Conservation (phyloP, 2,797 vertebrate genomes). For the Hippoglossus hippoglossus region DNA sequence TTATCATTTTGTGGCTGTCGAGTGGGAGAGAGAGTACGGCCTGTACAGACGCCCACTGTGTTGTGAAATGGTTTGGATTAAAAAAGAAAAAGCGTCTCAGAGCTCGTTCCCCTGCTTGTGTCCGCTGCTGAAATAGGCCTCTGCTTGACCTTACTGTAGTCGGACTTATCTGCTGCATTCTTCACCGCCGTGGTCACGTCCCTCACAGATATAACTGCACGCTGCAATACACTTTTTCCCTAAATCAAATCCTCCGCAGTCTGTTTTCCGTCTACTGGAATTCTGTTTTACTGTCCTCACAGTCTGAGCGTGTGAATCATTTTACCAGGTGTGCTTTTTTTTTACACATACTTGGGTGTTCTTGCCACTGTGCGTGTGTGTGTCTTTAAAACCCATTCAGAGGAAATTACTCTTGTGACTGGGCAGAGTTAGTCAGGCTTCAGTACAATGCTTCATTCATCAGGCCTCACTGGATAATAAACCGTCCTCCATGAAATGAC, state of each 20-base stretch:
- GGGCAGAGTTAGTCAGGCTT: neutral
- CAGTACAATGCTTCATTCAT: slow-evolving; percentile 8
- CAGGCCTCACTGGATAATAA: slow-evolving; percentile 15
- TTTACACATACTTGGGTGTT: slow-evolving; percentile 3
- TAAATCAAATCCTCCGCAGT: slow-evolving; percentile 14
- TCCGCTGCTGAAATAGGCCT: slow-evolving; percentile 40
- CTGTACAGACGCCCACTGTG: slow-evolving; percentile 8
- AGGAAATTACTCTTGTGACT: slow-evolving; percentile 2
- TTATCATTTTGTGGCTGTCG: neutral
- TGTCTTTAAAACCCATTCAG: slow-evolving; percentile 12
- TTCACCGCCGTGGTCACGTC: slow-evolving; percentile 43
- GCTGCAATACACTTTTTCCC: slow-evolving; percentile 20
- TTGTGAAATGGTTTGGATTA: slow-evolving; percentile 15
- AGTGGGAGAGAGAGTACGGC: neutral
- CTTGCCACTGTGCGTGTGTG: neutral
- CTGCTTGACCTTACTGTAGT: slow-evolving; percentile 61
- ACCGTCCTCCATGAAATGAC: neutral
- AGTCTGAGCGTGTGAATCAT: slow-evolving; percentile 11
- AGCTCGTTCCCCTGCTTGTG: slow-evolving; percentile 11
- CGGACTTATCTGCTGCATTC: slow-evolving; percentile 61
- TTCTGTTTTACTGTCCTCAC: neutral
- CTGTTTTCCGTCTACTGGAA: neutral
- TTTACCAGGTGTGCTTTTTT: slow-evolving; percentile 25
- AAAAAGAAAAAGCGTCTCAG: neutral
- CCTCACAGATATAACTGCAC: slow-evolving; percentile 18